Percentiles rank a stretch among this genome's conserved stretches.
phyloP scores from a whole-genome alignment of 1,140 invertebrate genomes.

The Hylaeus anthracinus region DNA sequence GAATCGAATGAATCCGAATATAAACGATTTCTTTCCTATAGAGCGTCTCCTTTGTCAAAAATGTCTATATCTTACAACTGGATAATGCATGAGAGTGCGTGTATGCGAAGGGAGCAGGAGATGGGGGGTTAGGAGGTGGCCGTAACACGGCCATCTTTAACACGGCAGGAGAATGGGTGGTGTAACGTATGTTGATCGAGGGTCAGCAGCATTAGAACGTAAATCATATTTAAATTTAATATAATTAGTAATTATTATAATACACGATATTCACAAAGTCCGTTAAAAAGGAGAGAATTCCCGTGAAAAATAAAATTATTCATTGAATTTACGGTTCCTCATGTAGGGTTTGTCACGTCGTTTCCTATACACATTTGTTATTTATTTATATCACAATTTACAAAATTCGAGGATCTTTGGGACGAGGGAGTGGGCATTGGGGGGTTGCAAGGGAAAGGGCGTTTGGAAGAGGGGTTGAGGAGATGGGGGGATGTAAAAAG shows the following conservation, averaged over 20 bases:
- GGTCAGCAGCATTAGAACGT: slow-evolving; percentile 73
- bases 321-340: slow-evolving; percentile 71
- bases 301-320: slow-evolving; percentile 73
- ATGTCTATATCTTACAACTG: slow-evolving; percentile 68
- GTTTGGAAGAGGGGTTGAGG: neutral
- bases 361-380: slow-evolving; percentile 78
- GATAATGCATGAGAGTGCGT: slow-evolving; percentile 31
- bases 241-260: slow-evolving; percentile 80
- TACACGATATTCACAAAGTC: slow-evolving; percentile 81
- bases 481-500: slow-evolving; percentile 25
- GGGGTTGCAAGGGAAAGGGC: slow-evolving; percentile 10
- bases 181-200: slow-evolving; percentile 57
- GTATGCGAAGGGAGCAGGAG: neutral
- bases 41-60: slow-evolving; percentile 54
- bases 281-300: slow-evolving; percentile 75
- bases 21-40: slow-evolving; percentile 55
- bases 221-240: slow-evolving; percentile 80
- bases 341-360: slow-evolving; percentile 64
- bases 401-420: slow-evolving; percentile 74
- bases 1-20: slow-evolving; percentile 33
- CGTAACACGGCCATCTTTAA: slow-evolving; percentile 17
- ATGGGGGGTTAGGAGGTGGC: neutral
- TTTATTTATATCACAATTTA: slow-evolving; percentile 82
- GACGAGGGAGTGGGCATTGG: neutral
- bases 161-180: slow-evolving; percentile 17